phyloP scores from a whole-genome alignment of 2,888 invertebrate species.

The Amorpha juglandis region DNA sequence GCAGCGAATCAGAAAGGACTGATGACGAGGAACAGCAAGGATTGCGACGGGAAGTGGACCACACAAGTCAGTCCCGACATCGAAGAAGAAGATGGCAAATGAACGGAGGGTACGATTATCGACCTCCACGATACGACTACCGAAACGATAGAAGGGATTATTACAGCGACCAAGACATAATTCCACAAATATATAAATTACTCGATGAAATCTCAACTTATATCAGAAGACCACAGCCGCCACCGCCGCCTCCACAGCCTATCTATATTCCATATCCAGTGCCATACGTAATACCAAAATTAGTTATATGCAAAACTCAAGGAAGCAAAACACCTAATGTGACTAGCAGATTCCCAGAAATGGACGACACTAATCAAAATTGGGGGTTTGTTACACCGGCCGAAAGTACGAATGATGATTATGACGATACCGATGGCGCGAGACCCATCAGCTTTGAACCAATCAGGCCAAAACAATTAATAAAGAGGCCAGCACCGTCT shows the following conservation, averaged over 20 bases:
- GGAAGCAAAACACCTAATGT: constrained; percentile 40
- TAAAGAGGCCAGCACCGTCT: constrained; percentile 46
- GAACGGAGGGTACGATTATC: constrained; percentile 61
- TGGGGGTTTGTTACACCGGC: constrained; percentile 57
- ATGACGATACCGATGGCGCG: constrained; percentile 52
- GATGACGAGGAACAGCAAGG: constrained; percentile 42
- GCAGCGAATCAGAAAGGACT: constrained; percentile 45
- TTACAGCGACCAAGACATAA: constrained; percentile 52
- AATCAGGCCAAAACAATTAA: constrained; percentile 41
- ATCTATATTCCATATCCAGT: constrained; percentile 70
- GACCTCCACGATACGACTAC: constrained; percentile 48
- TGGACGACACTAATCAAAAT: constrained; percentile 63
- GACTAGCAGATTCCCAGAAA: constrained; percentile 51
- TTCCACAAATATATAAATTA: constrained; percentile 58
- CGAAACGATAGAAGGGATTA: constrained; percentile 53
- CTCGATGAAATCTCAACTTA: constrained; percentile 63
- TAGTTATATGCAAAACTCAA: constrained; percentile 44
- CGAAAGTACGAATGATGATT: constrained; percentile 40
- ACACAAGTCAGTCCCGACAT: constrained; percentile 49
- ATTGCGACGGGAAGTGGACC: constrained; percentile 42
- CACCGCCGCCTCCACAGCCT: constrained; percentile 60
- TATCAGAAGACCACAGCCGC: constrained; percentile 50
- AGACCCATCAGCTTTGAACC: constrained; percentile 67
- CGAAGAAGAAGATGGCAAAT: constrained; percentile 60
- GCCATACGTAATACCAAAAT: constrained; percentile 52